Evolutionary conservation across 2,113 vertebrate genomes (phyloP).

Genomic region (Egretta garzetta): DNA sequence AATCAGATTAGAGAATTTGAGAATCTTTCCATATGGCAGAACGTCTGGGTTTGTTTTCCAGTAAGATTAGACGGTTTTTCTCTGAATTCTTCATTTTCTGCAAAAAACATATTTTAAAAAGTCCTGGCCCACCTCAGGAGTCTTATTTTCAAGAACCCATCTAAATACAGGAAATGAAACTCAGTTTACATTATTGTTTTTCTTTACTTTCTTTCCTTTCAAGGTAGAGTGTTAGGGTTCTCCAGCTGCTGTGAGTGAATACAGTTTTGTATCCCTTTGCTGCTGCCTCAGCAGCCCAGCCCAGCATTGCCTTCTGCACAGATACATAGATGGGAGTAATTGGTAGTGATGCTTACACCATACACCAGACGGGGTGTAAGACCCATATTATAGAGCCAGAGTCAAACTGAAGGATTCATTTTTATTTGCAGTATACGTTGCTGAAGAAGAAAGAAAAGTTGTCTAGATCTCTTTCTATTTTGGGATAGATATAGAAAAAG

Average conservation of each 20-base stretch:
- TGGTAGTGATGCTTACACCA: no score
- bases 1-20: constrained; percentile 33
- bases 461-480: neutral
- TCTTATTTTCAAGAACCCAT: neutral
- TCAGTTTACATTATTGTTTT: neutral
- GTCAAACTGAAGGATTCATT: neutral
- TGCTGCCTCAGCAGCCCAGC: neutral
- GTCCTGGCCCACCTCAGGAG: neutral
- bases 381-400: neutral
- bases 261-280: neutral
- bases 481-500: neutral
- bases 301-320: neutral
- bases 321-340: neutral
- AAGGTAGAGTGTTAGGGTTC: neutral
- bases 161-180: neutral
- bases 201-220: neutral
- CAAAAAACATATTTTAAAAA: neutral
- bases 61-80: neutral
- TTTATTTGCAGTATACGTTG: neutral
- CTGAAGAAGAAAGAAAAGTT: neutral
- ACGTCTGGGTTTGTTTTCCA: neutral
- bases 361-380: neutral
- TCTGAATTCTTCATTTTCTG: neutral
- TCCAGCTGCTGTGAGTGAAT: neutral
- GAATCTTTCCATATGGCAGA: constrained; percentile 33